A percentile compares a stretch with the other conserved stretches of the same genome.
Evolutionary conservation across 2,113 vertebrate species (phyloP).

Genomic region (Prunella fulvescens): DNA sequence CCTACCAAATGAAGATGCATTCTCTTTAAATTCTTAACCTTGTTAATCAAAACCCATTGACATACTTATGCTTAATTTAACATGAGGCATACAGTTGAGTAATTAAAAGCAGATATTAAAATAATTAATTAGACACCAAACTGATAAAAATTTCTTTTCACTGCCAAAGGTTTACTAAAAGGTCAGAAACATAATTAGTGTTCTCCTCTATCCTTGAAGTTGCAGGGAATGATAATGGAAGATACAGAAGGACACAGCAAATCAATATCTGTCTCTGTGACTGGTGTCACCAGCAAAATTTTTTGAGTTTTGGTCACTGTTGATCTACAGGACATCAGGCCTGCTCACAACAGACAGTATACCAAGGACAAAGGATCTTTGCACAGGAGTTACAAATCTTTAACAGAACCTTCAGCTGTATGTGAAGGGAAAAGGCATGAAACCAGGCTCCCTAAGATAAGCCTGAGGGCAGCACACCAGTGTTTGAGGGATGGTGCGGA

Average conservation of each 20-base stretch:
- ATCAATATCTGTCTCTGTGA: neutral
- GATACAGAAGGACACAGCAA: neutral
- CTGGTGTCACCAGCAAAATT: neutral
- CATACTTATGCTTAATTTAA: neutral
- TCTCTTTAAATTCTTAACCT: neutral
- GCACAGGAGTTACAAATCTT: neutral
- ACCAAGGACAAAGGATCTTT: neutral
- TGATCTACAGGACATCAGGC: neutral
- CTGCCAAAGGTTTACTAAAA: neutral
- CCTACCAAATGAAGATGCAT: neutral
- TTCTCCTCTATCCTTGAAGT: neutral
- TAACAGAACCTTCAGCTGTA: neutral
- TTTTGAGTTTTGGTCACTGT: neutral
- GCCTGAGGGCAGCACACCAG: rapidly evolving
- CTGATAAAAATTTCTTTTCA: neutral
- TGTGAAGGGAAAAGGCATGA: neutral
- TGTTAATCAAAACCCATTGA: neutral
- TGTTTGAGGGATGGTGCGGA: rapidly evolving
- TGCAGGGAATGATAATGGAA: neutral
- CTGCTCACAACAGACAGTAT: neutral
- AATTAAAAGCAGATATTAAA: neutral
- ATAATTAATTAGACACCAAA: neutral
- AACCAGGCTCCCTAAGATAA: neutral
- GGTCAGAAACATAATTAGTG: neutral
- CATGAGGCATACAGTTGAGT: neutral